Evolutionary conservation across 2,113 vertebrate species (phyloP).

Genomic region (Numenius arquata): DNA sequence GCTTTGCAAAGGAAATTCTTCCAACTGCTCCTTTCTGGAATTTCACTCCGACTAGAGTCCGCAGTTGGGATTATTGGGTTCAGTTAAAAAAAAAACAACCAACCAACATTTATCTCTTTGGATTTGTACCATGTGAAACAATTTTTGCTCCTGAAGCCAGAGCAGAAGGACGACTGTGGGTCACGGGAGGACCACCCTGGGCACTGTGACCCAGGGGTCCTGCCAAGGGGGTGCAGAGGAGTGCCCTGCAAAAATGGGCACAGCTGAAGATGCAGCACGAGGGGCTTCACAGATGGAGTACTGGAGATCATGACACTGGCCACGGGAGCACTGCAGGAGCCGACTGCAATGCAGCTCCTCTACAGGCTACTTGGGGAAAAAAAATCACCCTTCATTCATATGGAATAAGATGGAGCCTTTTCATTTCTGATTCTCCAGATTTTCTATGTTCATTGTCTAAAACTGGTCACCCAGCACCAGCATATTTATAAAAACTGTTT

Average conservation of each 20-base stretch:
- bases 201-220: background rate
- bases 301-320: background rate
- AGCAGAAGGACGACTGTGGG: background rate
- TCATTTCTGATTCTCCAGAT: background rate
- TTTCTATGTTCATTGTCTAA: background rate
- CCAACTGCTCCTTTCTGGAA: background rate
- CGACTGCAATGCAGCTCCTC: background rate
- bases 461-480: background rate
- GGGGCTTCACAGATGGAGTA: background rate
- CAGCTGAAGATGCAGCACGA: background rate
- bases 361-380: background rate
- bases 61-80: background rate
- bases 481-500: constrained; percentile 7
- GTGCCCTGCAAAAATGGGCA: background rate
- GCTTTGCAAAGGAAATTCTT: background rate
- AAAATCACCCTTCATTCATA: background rate
- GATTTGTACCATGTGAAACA: background rate
- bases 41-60: background rate
- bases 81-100: background rate
- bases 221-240: background rate
- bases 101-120: background rate
- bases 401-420: background rate
- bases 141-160: background rate
- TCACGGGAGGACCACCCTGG: background rate
- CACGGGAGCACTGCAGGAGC: background rate